Conservation (phyloP, 2,113 vertebrate species). For the Lasiurus cinereus region DNA sequence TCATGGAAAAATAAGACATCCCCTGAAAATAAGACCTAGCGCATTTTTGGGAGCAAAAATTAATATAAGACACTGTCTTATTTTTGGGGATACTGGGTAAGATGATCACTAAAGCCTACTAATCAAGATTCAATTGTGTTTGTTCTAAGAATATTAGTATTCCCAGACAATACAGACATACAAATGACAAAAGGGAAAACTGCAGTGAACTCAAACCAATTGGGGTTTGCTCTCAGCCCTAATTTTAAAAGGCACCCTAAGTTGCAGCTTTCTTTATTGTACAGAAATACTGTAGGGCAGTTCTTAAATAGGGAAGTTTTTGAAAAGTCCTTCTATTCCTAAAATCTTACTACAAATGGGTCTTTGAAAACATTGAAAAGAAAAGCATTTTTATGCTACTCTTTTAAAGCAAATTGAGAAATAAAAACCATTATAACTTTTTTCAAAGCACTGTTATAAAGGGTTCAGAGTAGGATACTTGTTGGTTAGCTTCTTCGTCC, state of each 20-base stretch:
- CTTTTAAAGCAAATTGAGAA: slow-evolving; percentile 60
- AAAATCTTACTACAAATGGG: slow-evolving; percentile 45
- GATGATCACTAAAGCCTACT: not conserved
- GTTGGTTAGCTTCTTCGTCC: not conserved
- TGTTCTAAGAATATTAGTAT: not conserved
- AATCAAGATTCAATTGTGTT: not conserved
- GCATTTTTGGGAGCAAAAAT: no score
- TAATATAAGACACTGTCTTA: no score
- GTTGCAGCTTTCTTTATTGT: not conserved
- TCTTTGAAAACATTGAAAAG: slow-evolving; percentile 49
- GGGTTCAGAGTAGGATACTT: not conserved
- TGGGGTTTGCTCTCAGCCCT: not conserved
- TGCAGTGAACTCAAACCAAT: not conserved
- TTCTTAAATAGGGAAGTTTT: slow-evolving; percentile 24
- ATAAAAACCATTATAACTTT: slow-evolving; percentile 15
- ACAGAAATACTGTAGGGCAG: slow-evolving; percentile 19
- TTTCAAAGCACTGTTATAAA: slow-evolving; percentile 17
- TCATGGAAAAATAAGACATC: no score
- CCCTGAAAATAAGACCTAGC: no score
- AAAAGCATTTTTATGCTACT: slow-evolving; percentile 40
- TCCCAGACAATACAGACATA: not conserved
- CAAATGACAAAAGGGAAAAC: not conserved
- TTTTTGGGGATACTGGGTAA: not conserved
- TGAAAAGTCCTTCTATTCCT: slow-evolving; percentile 56
- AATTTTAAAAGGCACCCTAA: slow-evolving; percentile 19